These are phyloP conservation scores for Drosophila ambigua DNA, from an alignment of 1,140 invertebrate genomes.

Conservation along the genomic window DNA sequence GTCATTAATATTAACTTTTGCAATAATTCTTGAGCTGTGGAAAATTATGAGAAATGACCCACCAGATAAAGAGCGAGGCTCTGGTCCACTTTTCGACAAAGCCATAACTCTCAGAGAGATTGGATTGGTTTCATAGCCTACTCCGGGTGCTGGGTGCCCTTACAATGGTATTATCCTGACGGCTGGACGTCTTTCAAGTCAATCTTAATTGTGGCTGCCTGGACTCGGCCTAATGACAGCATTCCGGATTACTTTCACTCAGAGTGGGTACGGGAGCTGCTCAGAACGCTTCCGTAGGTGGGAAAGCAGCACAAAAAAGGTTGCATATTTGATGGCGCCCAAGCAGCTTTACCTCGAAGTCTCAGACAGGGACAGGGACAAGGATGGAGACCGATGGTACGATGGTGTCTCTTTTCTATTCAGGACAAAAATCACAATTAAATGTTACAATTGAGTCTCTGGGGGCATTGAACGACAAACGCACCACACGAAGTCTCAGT, in stretches of 20 bases:
- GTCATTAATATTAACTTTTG: constrained; percentile 83
- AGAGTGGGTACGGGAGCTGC: constrained; percentile 17
- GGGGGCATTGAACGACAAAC: constrained; percentile 70
- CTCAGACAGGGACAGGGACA: not conserved
- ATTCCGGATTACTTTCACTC: constrained; percentile 80
- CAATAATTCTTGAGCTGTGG: constrained; percentile 75
- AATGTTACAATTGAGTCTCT: constrained; percentile 82
- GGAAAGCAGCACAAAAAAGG: constrained; percentile 27
- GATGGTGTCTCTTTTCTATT: not conserved
- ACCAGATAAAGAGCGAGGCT: constrained; percentile 58
- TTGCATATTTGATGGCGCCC: constrained; percentile 72
- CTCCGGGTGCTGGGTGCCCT: constrained; percentile 16
- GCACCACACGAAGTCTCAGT: constrained; percentile 27
- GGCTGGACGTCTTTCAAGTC: constrained; percentile 61
- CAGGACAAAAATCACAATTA: constrained; percentile 80
- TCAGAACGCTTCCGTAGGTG: too few relatives aligned
- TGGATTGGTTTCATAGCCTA: constrained; percentile 35
- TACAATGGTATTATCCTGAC: constrained; percentile 55
- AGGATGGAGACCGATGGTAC: too few relatives aligned
- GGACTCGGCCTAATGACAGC: constrained; percentile 68
- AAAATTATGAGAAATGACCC: constrained; percentile 83
- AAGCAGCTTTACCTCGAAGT: constrained; percentile 41
- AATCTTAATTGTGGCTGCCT: constrained; percentile 73
- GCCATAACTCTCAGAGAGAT: constrained; percentile 65
- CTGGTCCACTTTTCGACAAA: constrained; percentile 67